phyloP scores from a whole-genome alignment of 2,113 vertebrate species.

The Peromyscus californicus region DNA sequence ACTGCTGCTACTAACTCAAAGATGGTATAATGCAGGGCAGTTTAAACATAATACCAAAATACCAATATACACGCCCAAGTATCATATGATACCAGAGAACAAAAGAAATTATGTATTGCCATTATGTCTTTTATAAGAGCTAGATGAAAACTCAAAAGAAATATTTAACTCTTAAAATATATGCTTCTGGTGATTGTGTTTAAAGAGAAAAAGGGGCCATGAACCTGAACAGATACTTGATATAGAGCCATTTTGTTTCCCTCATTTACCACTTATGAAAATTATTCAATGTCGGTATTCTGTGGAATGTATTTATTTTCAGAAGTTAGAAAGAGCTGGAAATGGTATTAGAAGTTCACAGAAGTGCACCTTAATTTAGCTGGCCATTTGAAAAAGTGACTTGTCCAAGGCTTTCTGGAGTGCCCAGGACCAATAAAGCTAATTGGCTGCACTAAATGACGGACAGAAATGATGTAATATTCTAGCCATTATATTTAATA shows the following conservation, averaged over 20 bases:
- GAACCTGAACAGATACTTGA: background rate
- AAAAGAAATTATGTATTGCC: background rate
- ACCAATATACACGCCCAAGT: background rate
- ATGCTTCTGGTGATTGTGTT: constrained; percentile 44
- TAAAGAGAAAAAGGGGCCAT: constrained; percentile 15
- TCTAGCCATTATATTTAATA: constrained; percentile 67
- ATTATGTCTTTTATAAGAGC: constrained; percentile 30
- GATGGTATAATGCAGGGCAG: background rate
- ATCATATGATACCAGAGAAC: background rate
- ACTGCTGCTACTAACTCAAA: constrained; percentile 39
- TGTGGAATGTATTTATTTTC: constrained; percentile 57
- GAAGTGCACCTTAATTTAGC: constrained; percentile 47
- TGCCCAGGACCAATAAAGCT: constrained; percentile 35
- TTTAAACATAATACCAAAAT: background rate
- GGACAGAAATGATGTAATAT: constrained; percentile 53
- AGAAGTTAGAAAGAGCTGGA: constrained; percentile 38
- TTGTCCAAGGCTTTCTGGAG: constrained; percentile 55
- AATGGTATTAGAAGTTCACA: constrained; percentile 19
- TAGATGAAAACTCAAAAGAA: constrained; percentile 32
- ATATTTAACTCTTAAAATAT: constrained; percentile 15
- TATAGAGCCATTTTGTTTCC: background rate
- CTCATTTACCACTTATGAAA: constrained; percentile 41
- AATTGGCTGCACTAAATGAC: constrained; percentile 36
- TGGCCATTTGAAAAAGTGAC: constrained; percentile 60
- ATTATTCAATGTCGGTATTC: background rate